phyloP scores from a whole-genome alignment of 2,888 invertebrate genomes.

The Crepidodera aurea region DNA sequence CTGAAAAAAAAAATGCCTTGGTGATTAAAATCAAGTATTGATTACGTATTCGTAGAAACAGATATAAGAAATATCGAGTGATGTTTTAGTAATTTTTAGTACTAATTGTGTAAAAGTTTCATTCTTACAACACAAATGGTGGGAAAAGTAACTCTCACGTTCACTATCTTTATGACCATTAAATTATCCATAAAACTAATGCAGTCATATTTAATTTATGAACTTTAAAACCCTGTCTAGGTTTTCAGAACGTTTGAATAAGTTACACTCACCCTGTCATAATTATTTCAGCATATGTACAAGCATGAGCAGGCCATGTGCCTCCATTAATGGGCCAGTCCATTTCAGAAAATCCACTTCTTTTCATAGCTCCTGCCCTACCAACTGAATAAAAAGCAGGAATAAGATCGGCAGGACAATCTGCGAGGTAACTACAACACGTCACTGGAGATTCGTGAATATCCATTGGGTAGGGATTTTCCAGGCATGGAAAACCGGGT shows the following conservation, averaged over 20 bases:
- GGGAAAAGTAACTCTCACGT: no score
- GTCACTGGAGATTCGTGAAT: slow-evolving; percentile 99
- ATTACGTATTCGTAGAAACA: no score
- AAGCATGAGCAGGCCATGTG: slow-evolving; percentile 93
- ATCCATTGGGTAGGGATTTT: slow-evolving; percentile 99
- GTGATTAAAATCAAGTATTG: slow-evolving; percentile 2
- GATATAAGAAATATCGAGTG: no score
- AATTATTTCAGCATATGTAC: slow-evolving; percentile 97
- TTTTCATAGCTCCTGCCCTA: slow-evolving; percentile 73
- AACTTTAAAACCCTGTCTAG: no score
- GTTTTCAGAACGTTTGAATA: no score
- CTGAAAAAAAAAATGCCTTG: no score
- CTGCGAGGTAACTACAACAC: slow-evolving; percentile 95
- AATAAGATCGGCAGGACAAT: slow-evolving; percentile 97
- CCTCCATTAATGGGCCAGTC: slow-evolving; percentile 98
- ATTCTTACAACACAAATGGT: no score
- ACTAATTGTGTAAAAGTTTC: no score
- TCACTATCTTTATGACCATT: no score
- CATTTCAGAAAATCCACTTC: slow-evolving; percentile 85
- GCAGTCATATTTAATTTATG: no score
- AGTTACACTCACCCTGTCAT: slow-evolving; percentile 82
- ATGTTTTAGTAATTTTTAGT: no score
- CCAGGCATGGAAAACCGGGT: slow-evolving; percentile 97
- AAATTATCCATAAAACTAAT: no score
- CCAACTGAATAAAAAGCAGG: slow-evolving; percentile 98